phyloP scores from a whole-genome alignment of 2,888 invertebrate species.

The Ectemnius cavifrons region DNA sequence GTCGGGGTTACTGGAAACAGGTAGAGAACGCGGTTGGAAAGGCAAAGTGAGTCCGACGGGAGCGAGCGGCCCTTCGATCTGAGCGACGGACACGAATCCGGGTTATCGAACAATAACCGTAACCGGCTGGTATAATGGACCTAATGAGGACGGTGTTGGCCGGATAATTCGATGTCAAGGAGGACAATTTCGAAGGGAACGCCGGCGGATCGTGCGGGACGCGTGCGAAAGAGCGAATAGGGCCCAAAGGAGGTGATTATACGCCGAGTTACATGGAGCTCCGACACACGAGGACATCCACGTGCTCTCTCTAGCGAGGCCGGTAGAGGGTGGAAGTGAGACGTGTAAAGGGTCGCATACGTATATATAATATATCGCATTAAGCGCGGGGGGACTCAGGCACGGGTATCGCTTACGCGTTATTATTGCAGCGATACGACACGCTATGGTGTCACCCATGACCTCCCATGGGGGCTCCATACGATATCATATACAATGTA shows the following conservation, averaged over 20 bases:
- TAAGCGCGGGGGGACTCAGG: conserved; percentile 60
- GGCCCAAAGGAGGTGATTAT: conserved; percentile 76
- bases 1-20: no score
- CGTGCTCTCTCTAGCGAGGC: conserved; percentile 35
- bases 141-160: conserved; percentile 45
- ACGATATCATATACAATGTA: conserved; percentile 72
- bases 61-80: conserved; percentile 8
- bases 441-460: conserved; percentile 75
- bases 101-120: conserved; percentile 38
- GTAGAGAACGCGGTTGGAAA: no score
- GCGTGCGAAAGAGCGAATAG: conserved; percentile 71
- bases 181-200: conserved; percentile 56
- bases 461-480: conserved; percentile 72
- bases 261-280: conserved; percentile 31
- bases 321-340: conserved; percentile 19
- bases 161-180: conserved; percentile 61
- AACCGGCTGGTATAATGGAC: conserved; percentile 40
- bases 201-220: conserved; percentile 25
- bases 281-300: conserved; percentile 28
- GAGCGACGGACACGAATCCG: conserved; percentile 5
- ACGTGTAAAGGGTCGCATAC: conserved; percentile 35
- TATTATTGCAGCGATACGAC: conserved; percentile 78
- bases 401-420: conserved; percentile 76
- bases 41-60: no score
- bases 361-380: conserved; percentile 68